Base-by-base conservation (phyloP, 2,888 invertebrate genomes). In the Lasioglossum zephyrum region DNA sequence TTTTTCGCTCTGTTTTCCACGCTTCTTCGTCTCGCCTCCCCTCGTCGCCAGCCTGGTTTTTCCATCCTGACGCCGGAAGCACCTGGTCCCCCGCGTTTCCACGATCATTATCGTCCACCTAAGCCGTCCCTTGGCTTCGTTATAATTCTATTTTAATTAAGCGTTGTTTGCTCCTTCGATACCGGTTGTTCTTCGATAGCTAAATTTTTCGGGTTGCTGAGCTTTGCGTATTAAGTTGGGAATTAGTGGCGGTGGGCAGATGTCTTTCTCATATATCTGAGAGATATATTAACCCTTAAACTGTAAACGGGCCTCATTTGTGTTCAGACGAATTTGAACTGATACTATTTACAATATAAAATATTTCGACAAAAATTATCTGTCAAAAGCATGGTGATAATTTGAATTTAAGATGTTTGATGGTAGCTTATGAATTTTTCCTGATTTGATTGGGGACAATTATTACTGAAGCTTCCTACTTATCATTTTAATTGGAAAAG, bases 101-200 rank as follows among this genome's bases (percentile, higher is more conserved):
- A 70, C 72, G 75, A 74, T 74, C 77, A 83, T 78, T 78, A 82
- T 76, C 57, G 83, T 63, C 66, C 73, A 84, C 77, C 26, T 72
- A 39, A 63, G 36, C 22, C 60, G 39, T 22, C 13, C n/a, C n/a
- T n/a, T n/a, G 57, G 57, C n/a, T 57, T 57, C 57, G 57, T 57
- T 11, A 57, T n/a, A n/a, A n/a, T n/a, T n/a, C 11, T 57, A 57
- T n/a, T 57, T 57, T n/a, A n/a, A 57, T 57, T n/a, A 57, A 57
- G n/a, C 57, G 57, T n/a, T 11, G 57, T n/a, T n/a, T 11, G n/a
- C n/a, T n/a, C n/a, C 57, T 57, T 57, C 57, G 57, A n/a, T n/a
- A 57, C n/a, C 3, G 57, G 11, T 57, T 57, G n/a, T 57, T n/a
- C 9, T n/a, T 11, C 4, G 22, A 4, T 9, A 9, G 4, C 11